Evolutionary conservation across 2,113 vertebrate species (phyloP).

Genomic region (Corydoras maculifer): DNA sequence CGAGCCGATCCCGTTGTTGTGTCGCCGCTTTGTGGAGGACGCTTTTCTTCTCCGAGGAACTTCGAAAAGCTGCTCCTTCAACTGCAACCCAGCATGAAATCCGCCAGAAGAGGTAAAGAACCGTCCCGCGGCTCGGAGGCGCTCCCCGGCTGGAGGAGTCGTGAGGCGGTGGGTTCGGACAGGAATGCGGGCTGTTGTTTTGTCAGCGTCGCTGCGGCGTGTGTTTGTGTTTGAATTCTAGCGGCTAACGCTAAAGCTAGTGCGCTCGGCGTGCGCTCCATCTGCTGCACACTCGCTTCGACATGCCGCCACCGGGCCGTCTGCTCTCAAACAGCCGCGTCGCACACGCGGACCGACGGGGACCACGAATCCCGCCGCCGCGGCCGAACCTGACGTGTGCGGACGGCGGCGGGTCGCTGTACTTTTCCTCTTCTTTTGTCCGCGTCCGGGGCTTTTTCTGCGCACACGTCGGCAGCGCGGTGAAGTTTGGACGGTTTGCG

Average conservation of each 20-base stretch:
- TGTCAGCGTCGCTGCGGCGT: constrained; percentile 46
- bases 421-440: no score
- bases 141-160: background rate
- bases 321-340: no score
- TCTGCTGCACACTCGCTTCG: constrained; percentile 50
- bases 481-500: no score
- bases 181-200: constrained; percentile 48
- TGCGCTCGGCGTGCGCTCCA: constrained; percentile 62
- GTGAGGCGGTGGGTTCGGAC: constrained; percentile 43
- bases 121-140: background rate
- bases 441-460: no score
- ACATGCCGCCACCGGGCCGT: no score
- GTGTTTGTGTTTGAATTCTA: constrained; percentile 63
- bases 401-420: no score
- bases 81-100: constrained; percentile 68
- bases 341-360: no score
- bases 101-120: constrained; percentile 67
- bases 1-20: constrained; percentile 47
- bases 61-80: constrained; percentile 58
- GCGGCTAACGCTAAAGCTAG: constrained; percentile 50
- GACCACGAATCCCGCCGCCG: no score
- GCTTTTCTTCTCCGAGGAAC: constrained; percentile 46
- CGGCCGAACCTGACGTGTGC: no score
- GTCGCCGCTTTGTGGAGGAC: constrained; percentile 53
- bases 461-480: no score